Conservation (phyloP, 2,888 invertebrate genomes). For the Luperina nickerlii region DNA sequence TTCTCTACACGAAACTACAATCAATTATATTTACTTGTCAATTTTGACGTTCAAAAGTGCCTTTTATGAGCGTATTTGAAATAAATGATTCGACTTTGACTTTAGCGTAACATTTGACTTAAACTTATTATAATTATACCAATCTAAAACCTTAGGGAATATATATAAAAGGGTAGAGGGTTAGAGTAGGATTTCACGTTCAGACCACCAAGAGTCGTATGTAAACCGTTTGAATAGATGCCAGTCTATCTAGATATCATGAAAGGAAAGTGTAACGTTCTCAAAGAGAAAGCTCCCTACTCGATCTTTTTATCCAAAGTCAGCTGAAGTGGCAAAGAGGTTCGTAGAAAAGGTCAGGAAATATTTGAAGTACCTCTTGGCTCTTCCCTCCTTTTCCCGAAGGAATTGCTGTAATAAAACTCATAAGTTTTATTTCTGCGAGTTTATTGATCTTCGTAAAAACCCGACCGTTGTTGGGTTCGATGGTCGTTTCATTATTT, state of each 20-base stretch:
- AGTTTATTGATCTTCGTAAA: conserved; percentile 55
- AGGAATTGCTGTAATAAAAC: conserved; percentile 38
- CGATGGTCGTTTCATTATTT: not conserved
- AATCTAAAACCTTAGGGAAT: conserved; percentile 4
- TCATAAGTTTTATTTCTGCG: conserved; percentile 20
- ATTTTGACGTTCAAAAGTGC: not conserved
- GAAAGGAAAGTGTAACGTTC: conserved; percentile 34
- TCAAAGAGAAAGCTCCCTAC: conserved; percentile 23
- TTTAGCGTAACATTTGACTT: not conserved
- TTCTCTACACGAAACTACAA: not conserved
- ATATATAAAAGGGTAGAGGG: not conserved
- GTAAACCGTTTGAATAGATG: conserved; percentile 29
- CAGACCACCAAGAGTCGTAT: conserved; percentile 7
- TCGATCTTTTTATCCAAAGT: conserved; percentile 37
- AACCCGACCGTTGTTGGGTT: conserved; percentile 32
- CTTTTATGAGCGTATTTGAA: not conserved
- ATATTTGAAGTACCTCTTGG: conserved; percentile 18
- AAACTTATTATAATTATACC: not conserved
- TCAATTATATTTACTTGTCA: not conserved
- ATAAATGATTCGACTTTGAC: too few relatives aligned
- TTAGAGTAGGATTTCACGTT: conserved; percentile 26
- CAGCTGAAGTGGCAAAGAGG: not conserved
- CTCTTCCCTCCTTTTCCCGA: conserved; percentile 1
- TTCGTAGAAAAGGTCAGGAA: not conserved
- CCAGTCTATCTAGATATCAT: conserved; percentile 23